phyloP scores from a whole-genome alignment of 2,888 invertebrate species.

The Vandiemenella viatica region DNA sequence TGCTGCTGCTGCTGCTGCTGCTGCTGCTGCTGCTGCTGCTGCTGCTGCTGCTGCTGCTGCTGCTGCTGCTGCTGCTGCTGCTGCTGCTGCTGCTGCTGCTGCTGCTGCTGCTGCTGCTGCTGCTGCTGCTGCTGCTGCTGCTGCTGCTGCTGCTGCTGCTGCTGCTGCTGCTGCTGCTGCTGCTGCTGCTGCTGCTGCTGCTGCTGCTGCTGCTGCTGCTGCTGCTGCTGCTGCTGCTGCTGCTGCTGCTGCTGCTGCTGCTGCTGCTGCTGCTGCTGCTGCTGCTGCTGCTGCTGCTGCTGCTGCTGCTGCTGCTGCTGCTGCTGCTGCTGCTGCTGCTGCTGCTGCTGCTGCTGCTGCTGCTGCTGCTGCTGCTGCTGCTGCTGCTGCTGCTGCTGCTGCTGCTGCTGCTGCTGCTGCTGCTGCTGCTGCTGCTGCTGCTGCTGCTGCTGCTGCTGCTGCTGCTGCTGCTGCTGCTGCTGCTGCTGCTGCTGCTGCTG shows the following conservation, averaged over 20 bases:
- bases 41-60: not conserved
- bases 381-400: not conserved
- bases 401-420: constrained; percentile 1
- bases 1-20: not conserved
- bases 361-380: not conserved
- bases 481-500: not conserved
- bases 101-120: not conserved
- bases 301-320: not conserved
- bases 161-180: constrained; percentile 1
- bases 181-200: not conserved
- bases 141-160: not conserved
- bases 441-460: not conserved
- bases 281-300: not conserved
- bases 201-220: not conserved
- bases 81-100: not conserved
- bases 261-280: not conserved
- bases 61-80: not conserved
- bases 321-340: not conserved
- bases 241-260: not conserved
- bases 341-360: constrained; percentile 1
- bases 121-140: not conserved
- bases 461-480: not conserved
- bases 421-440: not conserved
- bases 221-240: constrained; percentile 1
- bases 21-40: not conserved